These are phyloP conservation scores for Merops nubicus DNA, from an alignment of 2,113 vertebrate species.

Conservation along the genomic window DNA sequence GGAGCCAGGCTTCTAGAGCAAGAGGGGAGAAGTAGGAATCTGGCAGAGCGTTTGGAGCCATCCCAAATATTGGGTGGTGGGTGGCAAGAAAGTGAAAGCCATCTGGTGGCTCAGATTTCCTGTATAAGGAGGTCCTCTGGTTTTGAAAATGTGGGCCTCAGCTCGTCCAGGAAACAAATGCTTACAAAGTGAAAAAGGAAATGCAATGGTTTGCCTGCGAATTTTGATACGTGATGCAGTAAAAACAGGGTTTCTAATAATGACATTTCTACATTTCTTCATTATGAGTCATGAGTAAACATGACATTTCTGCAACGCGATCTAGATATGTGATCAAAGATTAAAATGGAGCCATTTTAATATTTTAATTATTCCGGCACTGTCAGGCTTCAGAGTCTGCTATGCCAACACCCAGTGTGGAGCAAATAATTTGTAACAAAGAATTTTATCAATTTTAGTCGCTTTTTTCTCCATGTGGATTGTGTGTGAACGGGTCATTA, in stretches of 20 bases:
- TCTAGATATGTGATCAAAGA: conserved; percentile 52
- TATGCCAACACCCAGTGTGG: conserved; percentile 6
- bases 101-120: conserved; percentile 68
- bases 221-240: conserved; percentile 45
- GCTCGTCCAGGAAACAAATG: conserved; percentile 45
- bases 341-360: conserved; percentile 55
- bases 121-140: conserved; percentile 58
- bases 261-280: conserved; percentile 66
- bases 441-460: conserved; percentile 65
- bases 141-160: conserved; percentile 55
- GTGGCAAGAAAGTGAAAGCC: conserved; percentile 56
- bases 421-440: conserved; percentile 70
- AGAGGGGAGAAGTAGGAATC: conserved; percentile 58
- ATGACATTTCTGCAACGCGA: conserved; percentile 53
- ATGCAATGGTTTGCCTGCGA: conserved; percentile 27
- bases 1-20: conserved; percentile 53
- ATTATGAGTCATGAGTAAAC: conserved; percentile 65
- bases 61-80: conserved; percentile 68
- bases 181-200: conserved; percentile 46
- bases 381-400: conserved; percentile 17
- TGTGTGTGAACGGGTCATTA: conserved; percentile 48
- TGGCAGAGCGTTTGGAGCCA: conserved; percentile 51
- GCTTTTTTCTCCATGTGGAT: conserved; percentile 16
- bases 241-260: conserved; percentile 62
- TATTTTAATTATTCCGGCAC: conserved; percentile 52